Evolutionary conservation across 2,888 invertebrate species (phyloP), one percentile per base, ranked within the genome.

Genomic region (Dysmachus trigonus): DNA sequence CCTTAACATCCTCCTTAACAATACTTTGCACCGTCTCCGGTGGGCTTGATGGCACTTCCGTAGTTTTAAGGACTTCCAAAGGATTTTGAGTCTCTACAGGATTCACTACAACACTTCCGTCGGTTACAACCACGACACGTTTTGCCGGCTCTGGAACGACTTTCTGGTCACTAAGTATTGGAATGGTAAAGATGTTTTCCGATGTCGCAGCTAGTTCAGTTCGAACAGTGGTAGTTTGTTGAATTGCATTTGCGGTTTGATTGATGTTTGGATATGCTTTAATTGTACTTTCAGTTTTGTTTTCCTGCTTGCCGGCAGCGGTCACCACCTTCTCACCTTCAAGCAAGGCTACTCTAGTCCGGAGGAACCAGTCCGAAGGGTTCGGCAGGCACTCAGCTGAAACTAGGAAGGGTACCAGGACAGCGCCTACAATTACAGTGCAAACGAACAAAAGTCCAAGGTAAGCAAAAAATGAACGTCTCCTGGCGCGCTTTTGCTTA

Each of bases 401-500:
- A 1, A 92, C 91, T 85, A 92, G 88, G 85, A 92, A 91, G 30
- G 92, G 92, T 88, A 92, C 90, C 0, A 92, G 87, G n/a, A 92
- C 89, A 22, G 92, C 92, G 0, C 92, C 92, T 85, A 92, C 89
- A 53, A 92, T 91, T 3, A 92, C 91, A 51, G 91, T 91, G 85
- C 92, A 92, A 1, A 92, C 91, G 86, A 92, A 92, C 76, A 92
- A 89, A 15, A 92, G 87, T 18, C 92, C 92, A 77, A 92, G 88
- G 88, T 91, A 92, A 81, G 92, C 92, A 85, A 91, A 91, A 87
- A 91, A 91, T n/a, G 91, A 91, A 38, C 91, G 90, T 51, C 90
- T 89, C 85, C 89, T 89, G 0, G 88, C 89, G 35, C 88, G 88
- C 87, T 89, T 90, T 7, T 86, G 77, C 87, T 89, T 90, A 83